Conservation (phyloP, 2,113 vertebrate genomes). For the Polypterus senegalus region DNA sequence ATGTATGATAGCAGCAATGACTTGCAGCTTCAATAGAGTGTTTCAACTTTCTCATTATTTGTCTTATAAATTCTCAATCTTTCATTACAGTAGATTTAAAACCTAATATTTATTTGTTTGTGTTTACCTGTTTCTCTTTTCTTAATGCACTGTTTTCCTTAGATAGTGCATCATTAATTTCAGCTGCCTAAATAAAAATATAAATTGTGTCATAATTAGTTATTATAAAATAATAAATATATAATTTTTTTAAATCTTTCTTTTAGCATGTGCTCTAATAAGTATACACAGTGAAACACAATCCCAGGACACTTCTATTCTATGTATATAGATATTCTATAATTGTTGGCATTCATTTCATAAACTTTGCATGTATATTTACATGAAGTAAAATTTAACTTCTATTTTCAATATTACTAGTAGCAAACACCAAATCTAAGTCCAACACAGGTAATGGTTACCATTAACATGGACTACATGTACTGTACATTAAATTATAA, state of each 20-base stretch:
- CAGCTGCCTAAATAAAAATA: conserved; percentile 53
- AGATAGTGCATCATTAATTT: conserved; percentile 60
- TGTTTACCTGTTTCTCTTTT: conserved; percentile 71
- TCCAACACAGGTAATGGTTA: neutral
- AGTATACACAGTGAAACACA: too few species aligned
- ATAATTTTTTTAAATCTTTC: too few species aligned
- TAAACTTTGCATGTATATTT: too few species aligned
- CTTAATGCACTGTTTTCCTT: conserved; percentile 52
- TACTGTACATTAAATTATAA: too few species aligned
- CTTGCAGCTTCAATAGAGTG: neutral
- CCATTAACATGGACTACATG: too few species aligned
- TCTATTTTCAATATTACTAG: neutral
- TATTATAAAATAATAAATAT: too few species aligned
- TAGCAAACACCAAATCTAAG: neutral
- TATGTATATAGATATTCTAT: too few species aligned
- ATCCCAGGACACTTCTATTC: too few species aligned
- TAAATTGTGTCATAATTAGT: conserved; percentile 15
- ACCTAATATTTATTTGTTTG: neutral
- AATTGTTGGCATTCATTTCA: too few species aligned
- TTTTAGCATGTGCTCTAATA: too few species aligned
- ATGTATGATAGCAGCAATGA: neutral
- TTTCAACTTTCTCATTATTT: too few species aligned
- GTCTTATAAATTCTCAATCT: too few species aligned
- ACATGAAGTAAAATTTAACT: conserved; percentile 1
- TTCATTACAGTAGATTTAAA: neutral